A percentile compares a stretch with the other conserved stretches of the same genome.
Evolutionary conservation across 2,888 invertebrate species (phyloP).

Genomic region (Gasteruption jaculator): DNA sequence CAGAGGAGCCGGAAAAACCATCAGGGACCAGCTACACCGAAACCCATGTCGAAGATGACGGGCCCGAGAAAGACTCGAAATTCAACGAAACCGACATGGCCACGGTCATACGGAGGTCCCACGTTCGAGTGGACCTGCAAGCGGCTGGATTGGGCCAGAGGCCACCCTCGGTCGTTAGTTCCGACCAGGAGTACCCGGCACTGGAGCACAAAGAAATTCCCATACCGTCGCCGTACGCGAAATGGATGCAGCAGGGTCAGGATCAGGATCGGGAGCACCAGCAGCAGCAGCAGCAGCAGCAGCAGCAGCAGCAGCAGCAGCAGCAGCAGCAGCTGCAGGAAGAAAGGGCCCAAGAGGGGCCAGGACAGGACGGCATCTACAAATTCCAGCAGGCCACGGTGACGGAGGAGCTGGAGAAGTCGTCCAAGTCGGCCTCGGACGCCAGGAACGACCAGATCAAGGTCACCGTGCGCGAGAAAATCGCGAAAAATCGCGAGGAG

Average conservation of each 20-base stretch:
- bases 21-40: conserved; percentile 36
- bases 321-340: conserved; percentile 12
- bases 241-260: conserved; percentile 30
- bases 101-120: conserved; percentile 45
- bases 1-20: conserved; percentile 37
- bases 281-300: conserved; percentile 13
- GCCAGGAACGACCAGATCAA: conserved; percentile 46
- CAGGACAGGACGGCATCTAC: conserved; percentile 32
- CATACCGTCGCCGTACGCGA: conserved; percentile 38
- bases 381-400: conserved; percentile 33
- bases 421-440: conserved; percentile 41
- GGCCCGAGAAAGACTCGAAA: conserved; percentile 34
- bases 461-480: conserved; percentile 36
- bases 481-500: conserved; percentile 39
- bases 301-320: conserved; percentile 20
- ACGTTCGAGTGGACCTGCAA: conserved; percentile 61
- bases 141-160: conserved; percentile 62
- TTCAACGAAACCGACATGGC: conserved; percentile 44
- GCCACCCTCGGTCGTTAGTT: conserved; percentile 66
- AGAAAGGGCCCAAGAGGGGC: conserved; percentile 13
- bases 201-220: conserved; percentile 41
- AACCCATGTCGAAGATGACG: conserved; percentile 31
- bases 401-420: conserved; percentile 28
- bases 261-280: conserved; percentile 23
- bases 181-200: conserved; percentile 42